Evolutionary conservation across 2,888 invertebrate genomes (phyloP), one percentile per base, ranked within the genome.

Genomic region (Caenorhabditis plicata): DNA sequence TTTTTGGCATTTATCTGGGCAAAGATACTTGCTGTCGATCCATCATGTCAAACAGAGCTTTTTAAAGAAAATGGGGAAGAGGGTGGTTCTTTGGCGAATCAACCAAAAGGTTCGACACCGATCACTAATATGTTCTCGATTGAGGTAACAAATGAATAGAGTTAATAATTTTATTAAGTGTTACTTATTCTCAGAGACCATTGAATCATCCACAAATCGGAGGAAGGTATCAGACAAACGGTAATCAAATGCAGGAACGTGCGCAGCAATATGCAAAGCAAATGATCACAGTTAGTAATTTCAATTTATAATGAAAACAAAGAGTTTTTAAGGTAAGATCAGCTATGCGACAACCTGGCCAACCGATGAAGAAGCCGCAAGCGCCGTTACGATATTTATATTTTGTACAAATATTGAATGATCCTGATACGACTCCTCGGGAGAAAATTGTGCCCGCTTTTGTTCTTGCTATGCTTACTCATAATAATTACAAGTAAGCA

Each of bases 1-100:
- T 86, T 93, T 57, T 86, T 98, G 74, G 93, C 96, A 38, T 95
- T 94, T 83, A 95, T 98, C 74, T 98, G 98, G 98, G 94, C 98
- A 17, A 94, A 95, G 47, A 79, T 98, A 75, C 85, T 98, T 53
- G 93, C 95, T 26, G 92, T 95, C 4, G 96, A 98, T 82, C 89
- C 88, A 81, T 90, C 89, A 41, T 96, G 95, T 80, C 95, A 96
- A 88, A 88, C 80, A 90, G 92, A 11, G 92, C 94, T 77, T 20
- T 71, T 80, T 60, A 75, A 78, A 55, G 74, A 67, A 40, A 67
- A 42, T 42, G 31, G 42, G 2, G 42, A 42, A 15, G 42, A 42
- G 11, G 11, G 27, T 13, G 29, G 19, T 51, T 50, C 26, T 31
- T 48, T 22, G 48, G 47, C 33, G 45, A 50, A 26, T 47, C 48